Conservation (phyloP, 2,888 invertebrate species). For the Patella pellucida region DNA sequence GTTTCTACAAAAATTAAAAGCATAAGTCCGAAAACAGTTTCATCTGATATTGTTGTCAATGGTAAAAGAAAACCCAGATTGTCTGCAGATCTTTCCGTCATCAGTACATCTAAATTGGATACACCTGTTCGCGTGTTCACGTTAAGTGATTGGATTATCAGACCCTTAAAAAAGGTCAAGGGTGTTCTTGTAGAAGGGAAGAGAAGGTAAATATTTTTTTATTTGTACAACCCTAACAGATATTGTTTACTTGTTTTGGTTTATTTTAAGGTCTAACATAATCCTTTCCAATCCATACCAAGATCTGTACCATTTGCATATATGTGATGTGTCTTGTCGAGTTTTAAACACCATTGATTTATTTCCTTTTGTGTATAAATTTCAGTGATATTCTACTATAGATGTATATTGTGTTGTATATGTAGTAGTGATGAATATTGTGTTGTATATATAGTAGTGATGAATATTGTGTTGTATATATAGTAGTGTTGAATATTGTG, state of each 20-base stretch:
- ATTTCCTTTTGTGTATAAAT: background rate
- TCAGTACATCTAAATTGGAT: background rate
- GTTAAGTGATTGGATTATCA: slow-evolving; percentile 14
- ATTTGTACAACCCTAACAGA: no score
- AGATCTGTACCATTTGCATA: no score
- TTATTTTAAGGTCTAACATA: no score
- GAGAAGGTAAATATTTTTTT: slow-evolving; percentile 29
- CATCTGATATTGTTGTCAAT: background rate
- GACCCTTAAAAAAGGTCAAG: slow-evolving; percentile 26
- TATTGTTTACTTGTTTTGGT: no score
- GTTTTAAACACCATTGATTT: no score
- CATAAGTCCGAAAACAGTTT: background rate
- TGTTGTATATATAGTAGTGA: no score
- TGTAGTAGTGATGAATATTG: background rate
- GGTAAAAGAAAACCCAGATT: background rate
- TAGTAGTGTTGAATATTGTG: no score
- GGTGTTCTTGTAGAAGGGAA: slow-evolving; percentile 40
- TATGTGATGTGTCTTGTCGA: no score
- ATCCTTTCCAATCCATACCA: no score
- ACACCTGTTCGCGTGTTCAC: background rate
- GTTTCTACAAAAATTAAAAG: background rate
- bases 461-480: no score
- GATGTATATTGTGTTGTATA: background rate
- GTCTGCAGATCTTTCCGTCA: background rate
- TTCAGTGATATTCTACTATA: slow-evolving; percentile 9